Evolutionary conservation across 2,797 vertebrate species (phyloP), one percentile per base, ranked within the genome.

Genomic region (Gephyroberyx darwinii): DNA sequence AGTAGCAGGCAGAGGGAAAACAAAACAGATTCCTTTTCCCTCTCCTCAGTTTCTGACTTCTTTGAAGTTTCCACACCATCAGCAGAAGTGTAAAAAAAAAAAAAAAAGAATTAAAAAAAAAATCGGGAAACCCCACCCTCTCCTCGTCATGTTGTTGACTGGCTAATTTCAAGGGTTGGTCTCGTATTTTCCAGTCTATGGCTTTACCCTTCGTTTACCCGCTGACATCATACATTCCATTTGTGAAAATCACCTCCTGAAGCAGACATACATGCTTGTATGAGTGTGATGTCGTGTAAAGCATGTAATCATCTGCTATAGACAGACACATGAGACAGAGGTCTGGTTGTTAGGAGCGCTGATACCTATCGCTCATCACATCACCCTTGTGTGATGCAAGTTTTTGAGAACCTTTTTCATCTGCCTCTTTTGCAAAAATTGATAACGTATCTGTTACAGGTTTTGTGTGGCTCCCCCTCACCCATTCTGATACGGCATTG

Each of bases 181-280:
- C 83, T 84, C 61, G 79, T 86, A 78, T 87, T 92, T 92, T 91
- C 85, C 86, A 90, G 88, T 48, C 80, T 66, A 72, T 70, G 86
- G 85, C 80, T 90, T 86, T 76, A 66, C 61, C 75, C 86, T 83
- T 77, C 58, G 22, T 83, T 83, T 84, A 80, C 72, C 78, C 81
- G 39, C 74, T 92, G 89, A 93, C 84, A 83, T 92, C 90, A 89
- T 90, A 53, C 90, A 92, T 92, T 93, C 90, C 91, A 67, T 85
- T 85, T 33, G 89, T 50, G 68, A 78, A 89, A 88, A 87, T 91
- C 92, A 93, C 83, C 86, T 88, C 85, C 86, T 61, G 77, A 47
- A 81, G 84, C 83, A 88, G 87, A 83, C 82, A 8, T 20, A 22
- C 54, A 61, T 8, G 37, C 35, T 35, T 12, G 8, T 16, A 14